A percentile compares a stretch with the other conserved stretches of the same genome.
phyloP scores from a whole-genome alignment of 2,113 vertebrate species.

The Casuarius casuarius region DNA sequence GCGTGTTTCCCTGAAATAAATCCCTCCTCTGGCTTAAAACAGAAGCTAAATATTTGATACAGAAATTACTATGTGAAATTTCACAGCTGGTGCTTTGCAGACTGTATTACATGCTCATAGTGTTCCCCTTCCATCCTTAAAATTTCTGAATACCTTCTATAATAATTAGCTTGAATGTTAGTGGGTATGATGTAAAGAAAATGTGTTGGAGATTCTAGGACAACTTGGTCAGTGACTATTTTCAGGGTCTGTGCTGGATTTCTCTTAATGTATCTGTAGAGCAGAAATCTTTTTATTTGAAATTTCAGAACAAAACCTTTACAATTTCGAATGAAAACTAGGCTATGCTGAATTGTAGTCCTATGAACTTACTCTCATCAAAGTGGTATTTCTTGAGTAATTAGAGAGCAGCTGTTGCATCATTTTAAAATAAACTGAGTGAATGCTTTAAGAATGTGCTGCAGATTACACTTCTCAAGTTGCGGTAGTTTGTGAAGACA shows the following conservation, averaged over 20 bases:
- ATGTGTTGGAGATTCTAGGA: not conserved
- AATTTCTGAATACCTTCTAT: not conserved
- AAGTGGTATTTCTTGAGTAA: not conserved
- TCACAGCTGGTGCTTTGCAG: not conserved
- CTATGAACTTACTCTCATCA: not conserved
- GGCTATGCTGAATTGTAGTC: not conserved
- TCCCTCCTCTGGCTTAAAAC: not conserved
- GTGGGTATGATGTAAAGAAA: not conserved
- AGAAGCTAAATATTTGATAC: not conserved
- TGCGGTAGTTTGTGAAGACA: not conserved
- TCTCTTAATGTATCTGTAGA: not conserved
- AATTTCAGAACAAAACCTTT: not conserved
- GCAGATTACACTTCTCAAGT: not conserved
- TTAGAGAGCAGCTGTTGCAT: not conserved
- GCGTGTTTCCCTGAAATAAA: not conserved
- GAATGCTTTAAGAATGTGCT: not conserved
- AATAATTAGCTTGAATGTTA: not conserved
- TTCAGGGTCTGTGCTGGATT: not conserved
- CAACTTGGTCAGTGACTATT: not conserved
- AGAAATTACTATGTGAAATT: not conserved
- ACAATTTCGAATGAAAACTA: not conserved
- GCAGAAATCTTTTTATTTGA: not conserved
- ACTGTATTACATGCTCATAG: rapidly evolving
- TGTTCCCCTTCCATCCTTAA: rapidly evolving
- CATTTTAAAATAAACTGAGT: not conserved